Evolutionary conservation across 2,888 invertebrate species (phyloP).

Genomic region (Isoperla grammatica): DNA sequence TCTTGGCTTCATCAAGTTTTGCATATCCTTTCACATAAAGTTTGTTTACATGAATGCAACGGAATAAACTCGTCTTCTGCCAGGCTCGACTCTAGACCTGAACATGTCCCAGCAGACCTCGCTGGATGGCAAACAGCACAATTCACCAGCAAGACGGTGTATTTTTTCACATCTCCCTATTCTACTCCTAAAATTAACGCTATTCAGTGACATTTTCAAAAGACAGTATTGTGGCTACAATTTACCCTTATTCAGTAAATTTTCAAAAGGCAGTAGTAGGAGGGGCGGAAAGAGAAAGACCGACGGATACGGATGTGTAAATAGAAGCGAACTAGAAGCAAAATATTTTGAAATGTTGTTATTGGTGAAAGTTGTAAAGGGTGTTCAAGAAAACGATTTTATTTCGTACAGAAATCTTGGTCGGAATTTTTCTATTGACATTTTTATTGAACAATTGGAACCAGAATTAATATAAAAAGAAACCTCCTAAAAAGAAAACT

Average conservation of each 20-base stretch:
- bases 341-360: slow-evolving; percentile 26
- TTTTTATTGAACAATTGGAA: too few relatives aligned
- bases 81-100: slow-evolving; percentile 3
- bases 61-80: slow-evolving; percentile 28
- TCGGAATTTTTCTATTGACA: too few relatives aligned
- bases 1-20: slow-evolving; percentile 22
- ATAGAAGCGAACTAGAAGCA: slow-evolving; percentile 7
- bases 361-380: slow-evolving; percentile 11
- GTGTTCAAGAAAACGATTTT: slow-evolving; percentile 13
- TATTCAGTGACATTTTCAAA: slow-evolving; percentile 34
- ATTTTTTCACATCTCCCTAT: slow-evolving; percentile 30
- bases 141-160: slow-evolving; percentile 16
- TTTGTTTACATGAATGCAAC: slow-evolving; percentile 31
- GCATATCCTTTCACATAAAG: slow-evolving; percentile 32
- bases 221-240: slow-evolving; percentile 35
- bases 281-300: slow-evolving; percentile 14
- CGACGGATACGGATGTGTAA: neutral
- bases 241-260: slow-evolving; percentile 33
- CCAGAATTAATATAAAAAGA: too few relatives aligned
- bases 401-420: neutral
- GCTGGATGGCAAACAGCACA: slow-evolving; percentile 12
- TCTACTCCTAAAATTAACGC: slow-evolving; percentile 33
- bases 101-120: slow-evolving; percentile 9
- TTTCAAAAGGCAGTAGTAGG: slow-evolving; percentile 31
- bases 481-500: too few relatives aligned